Conservation (phyloP, 2,888 invertebrate genomes). For the Omphaloscelis lunosa region DNA sequence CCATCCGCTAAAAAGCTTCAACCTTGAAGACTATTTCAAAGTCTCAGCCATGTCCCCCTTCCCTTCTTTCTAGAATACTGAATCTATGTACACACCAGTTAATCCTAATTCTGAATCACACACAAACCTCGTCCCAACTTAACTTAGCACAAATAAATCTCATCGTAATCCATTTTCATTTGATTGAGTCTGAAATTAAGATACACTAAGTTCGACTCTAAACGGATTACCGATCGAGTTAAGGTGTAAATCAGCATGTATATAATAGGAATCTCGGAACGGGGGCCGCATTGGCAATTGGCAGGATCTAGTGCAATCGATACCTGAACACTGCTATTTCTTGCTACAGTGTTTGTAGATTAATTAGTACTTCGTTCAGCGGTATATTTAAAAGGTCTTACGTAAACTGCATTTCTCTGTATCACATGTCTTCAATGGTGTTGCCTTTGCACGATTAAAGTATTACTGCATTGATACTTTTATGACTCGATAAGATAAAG, state of each 20-base stretch:
- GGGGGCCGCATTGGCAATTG: conserved; percentile 50
- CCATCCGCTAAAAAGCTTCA: conserved; percentile 12
- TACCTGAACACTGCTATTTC: conserved; percentile 42
- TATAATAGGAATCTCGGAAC: conserved; percentile 49
- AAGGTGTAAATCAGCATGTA: conserved; percentile 60
- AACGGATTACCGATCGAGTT: conserved; percentile 56
- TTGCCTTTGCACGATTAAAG: conserved; percentile 40
- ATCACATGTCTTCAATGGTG: conserved; percentile 32
- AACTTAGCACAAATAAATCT: conserved; percentile 23
- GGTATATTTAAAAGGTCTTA: conserved; percentile 45
- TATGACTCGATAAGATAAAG: conserved; percentile 46
- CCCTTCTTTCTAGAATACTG: not conserved
- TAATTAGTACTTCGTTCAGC: conserved; percentile 49
- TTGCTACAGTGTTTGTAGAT: conserved; percentile 42
- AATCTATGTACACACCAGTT: not conserved
- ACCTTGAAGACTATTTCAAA: conserved; percentile 13
- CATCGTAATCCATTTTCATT: conserved; percentile 57
- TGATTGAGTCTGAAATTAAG: conserved; percentile 47
- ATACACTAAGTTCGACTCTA: conserved; percentile 49
- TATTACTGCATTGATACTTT: conserved; percentile 48
- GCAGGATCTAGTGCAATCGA: conserved; percentile 54
- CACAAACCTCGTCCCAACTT: conserved; percentile 15
- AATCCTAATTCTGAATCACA: conserved; percentile 17
- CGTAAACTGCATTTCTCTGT: conserved; percentile 50
- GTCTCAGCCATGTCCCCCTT: not conserved